Percentiles rank a stretch among this genome's conserved stretches.
Evolutionary conservation across 2,888 invertebrate species (phyloP).

Genomic region (Ectobius pallidus): DNA sequence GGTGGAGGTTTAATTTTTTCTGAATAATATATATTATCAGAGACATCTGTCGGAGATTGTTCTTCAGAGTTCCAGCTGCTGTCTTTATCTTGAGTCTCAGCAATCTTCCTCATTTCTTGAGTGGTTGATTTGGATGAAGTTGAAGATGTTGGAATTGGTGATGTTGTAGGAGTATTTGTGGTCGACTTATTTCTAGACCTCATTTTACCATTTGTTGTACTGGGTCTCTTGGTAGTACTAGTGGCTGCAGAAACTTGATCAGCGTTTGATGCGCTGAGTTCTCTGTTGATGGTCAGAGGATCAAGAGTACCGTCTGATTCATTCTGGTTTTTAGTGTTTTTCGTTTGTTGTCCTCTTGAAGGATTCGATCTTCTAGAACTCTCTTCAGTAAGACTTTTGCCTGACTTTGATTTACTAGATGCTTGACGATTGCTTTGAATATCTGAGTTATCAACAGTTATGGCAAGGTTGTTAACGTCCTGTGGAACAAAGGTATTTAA

Average conservation of each 20-base stretch:
- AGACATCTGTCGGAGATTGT: neutral
- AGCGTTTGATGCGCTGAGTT: constrained; percentile 15
- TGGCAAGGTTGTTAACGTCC: constrained; percentile 51
- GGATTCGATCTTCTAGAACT: too few species aligned
- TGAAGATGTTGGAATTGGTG: neutral
- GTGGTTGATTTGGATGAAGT: neutral
- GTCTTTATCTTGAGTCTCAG: too few species aligned
- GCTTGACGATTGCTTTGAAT: neutral
- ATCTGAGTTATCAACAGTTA: constrained; percentile 46
- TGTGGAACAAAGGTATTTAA: constrained; percentile 50
- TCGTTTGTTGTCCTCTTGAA: too few species aligned
- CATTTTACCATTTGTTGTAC: neutral
- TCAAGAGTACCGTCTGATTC: neutral
- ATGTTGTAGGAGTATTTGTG: neutral
- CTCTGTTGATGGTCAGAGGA: constrained; percentile 3
- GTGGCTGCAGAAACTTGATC: neutral
- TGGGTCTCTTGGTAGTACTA: neutral
- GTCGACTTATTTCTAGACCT: neutral
- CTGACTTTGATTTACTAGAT: too few species aligned
- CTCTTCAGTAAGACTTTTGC: too few species aligned
- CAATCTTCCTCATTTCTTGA: neutral
- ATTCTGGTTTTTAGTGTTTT: too few species aligned
- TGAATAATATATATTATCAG: constrained; percentile 7
- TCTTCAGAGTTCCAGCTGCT: neutral
- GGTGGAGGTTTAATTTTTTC: constrained; percentile 15